Evolutionary conservation across 2,113 vertebrate species (phyloP).

Genomic region (Pycnonotus jocosus): DNA sequence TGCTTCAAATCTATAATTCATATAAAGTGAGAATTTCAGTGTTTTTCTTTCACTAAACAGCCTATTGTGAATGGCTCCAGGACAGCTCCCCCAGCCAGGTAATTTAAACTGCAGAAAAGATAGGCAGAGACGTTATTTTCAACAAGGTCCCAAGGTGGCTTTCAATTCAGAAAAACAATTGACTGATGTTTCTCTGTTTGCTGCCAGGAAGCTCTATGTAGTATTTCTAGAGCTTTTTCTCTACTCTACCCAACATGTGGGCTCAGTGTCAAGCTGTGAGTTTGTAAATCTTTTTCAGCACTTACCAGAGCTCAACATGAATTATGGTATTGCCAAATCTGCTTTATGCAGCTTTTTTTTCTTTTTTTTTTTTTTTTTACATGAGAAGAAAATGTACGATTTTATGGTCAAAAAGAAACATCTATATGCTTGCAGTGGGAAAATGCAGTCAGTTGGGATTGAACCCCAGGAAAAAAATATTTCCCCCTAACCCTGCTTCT

Average conservation of each 20-base stretch:
- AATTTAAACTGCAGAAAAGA: conserved; percentile 51
- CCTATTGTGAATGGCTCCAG: conserved; percentile 15
- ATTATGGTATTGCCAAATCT: conserved; percentile 64
- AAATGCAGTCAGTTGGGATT: conserved; percentile 34
- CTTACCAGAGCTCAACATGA: conserved; percentile 68
- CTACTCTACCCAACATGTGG: conserved; percentile 66
- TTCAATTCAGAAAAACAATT: conserved; percentile 69
- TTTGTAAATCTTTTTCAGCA: conserved; percentile 75
- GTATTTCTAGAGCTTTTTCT: conserved; percentile 68
- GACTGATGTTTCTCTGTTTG: conserved; percentile 65
- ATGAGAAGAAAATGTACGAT: conserved; percentile 39
- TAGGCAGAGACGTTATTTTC: conserved; percentile 55
- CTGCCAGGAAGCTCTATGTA: conserved; percentile 59
- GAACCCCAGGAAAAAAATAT: not conserved
- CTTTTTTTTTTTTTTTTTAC: conserved; percentile 44
- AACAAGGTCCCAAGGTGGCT: conserved; percentile 56
- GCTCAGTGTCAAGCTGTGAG: conserved; percentile 69
- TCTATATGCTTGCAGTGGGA: not conserved
- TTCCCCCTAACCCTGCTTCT: not conserved
- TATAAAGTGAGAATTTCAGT: not conserved
- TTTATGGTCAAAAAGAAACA: conserved; percentile 57
- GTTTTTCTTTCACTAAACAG: conserved; percentile 13
- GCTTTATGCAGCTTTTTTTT: conserved; percentile 49
- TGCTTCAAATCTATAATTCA: conserved; percentile 57
- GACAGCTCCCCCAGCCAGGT: conserved; percentile 50